Evolutionary conservation across 2,113 vertebrate species (phyloP), one percentile per base, ranked within the genome.

Genomic region (Stegostoma tigrinum): DNA sequence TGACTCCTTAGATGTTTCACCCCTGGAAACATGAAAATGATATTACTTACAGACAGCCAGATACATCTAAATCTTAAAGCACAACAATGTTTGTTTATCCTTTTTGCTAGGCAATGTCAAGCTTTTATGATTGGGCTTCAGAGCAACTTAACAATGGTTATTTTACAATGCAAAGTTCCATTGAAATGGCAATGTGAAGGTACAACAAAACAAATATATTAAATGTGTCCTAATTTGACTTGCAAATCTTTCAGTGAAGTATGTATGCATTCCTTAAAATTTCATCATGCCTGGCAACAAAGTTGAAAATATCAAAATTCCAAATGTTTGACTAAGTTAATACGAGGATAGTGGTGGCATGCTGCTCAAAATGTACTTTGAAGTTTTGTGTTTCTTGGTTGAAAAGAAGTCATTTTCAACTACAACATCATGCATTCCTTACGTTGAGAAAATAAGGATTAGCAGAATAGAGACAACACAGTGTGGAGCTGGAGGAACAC

Each of bases 1-100:
- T 97, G 97, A 30, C 96, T 97, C 97, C 98, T 98, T 97, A 98
- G 96, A n/a, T 98, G 98, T 95, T 98, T 98, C 96, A 98, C 97
- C 95, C 98, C 98, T 98, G 97, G 96, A 98, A 98, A 97, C 55
- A 70, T 66, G 91, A 97, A 0, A 97, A 89, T 97, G 96, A 96
- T n/a, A 14, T 45, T 0, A 87, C 96, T 96, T 97, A 96, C 96
- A 96, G 38, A 90, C 30, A 86, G 83, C 42, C 83, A 86, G 38
- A 86, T 42, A 90, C 5, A 61, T 12, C 55, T 27, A 48, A 30
- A 48, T 52, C 86, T 89, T 27, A 30, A 48, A 27, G 86, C 27
- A 48, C 42, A 61, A 90, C 30, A 90, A 83, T 30, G 3, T 30
- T 61, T 34, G 34, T 90, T 61, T 3, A 34, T 61, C 87, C 30